These are phyloP conservation scores for Latheticus oryzae DNA, from an alignment of 2,888 invertebrate genomes.

Conservation along the genomic window DNA sequence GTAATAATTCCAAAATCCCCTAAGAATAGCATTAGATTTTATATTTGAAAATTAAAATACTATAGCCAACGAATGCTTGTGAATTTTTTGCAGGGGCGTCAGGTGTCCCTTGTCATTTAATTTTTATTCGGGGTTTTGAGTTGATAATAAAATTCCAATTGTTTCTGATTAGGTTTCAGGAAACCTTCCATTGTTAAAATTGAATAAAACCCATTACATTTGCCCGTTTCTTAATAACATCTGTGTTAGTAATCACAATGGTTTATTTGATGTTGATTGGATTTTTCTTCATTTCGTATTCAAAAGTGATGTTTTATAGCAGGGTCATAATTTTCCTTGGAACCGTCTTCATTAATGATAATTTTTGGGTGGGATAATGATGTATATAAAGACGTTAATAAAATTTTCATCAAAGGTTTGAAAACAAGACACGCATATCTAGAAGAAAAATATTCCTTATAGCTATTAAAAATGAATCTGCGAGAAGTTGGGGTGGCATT, in stretches of 20 bases:
- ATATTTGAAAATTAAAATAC: too few species aligned
- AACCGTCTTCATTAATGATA: conserved; percentile 6
- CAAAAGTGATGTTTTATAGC: too few species aligned
- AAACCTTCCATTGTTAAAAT: conserved; percentile 4
- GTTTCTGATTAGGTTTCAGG: neutral
- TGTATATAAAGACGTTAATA: too few species aligned
- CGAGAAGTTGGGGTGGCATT: neutral
- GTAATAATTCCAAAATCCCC: too few species aligned
- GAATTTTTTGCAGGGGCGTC: too few species aligned
- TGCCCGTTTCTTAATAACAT: conserved; percentile 6
- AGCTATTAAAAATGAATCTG: conserved; percentile 9
- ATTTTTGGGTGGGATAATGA: conserved; percentile 7
- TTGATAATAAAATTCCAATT: conserved; percentile 4
- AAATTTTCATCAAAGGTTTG: too few species aligned
- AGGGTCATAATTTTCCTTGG: neutral
- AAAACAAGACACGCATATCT: too few species aligned
- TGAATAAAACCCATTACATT: conserved; percentile 10
- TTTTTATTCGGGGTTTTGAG: neutral
- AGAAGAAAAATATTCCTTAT: too few species aligned
- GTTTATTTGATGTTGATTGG: conserved; percentile 6
- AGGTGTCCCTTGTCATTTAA: neutral
- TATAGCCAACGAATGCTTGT: too few species aligned
- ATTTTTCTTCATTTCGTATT: conserved; percentile 3
- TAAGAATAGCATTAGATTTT: too few species aligned
- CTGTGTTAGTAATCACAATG: conserved; percentile 2